Conservation (phyloP, 1,140 invertebrate genomes). For the Antheraea pernyi region DNA sequence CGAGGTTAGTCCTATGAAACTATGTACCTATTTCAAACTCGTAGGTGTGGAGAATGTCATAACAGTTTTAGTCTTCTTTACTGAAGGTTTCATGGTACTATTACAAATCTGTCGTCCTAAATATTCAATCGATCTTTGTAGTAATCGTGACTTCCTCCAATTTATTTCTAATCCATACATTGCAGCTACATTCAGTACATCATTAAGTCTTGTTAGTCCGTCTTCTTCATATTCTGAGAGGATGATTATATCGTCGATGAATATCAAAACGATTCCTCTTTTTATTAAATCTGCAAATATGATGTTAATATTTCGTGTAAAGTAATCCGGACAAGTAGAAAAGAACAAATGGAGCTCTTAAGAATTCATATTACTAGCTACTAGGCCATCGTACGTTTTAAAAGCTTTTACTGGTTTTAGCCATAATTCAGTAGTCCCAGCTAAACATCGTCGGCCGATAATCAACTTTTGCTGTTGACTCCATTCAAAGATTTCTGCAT, state of each 20-base stretch:
- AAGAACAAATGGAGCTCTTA: no score
- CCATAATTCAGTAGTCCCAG: conserved; percentile 3
- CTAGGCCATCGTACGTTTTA: conserved; percentile 1
- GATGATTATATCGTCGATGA: conserved; percentile 26
- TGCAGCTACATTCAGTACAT: conserved; percentile 33
- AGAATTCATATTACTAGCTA: no score
- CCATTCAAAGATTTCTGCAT: conserved; percentile 6
- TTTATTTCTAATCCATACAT: conserved; percentile 52
- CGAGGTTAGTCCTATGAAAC: conserved; percentile 41
- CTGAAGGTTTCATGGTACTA: conserved; percentile 2
- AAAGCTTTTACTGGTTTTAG: not conserved
- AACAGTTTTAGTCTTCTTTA: conserved; percentile 24
- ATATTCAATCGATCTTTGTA: conserved; percentile 29
- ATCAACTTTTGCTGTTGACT: not conserved
- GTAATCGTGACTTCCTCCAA: conserved; percentile 53
- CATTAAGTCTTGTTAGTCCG: conserved; percentile 26
- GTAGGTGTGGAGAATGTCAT: conserved; percentile 32
- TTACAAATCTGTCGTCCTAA: conserved; percentile 2
- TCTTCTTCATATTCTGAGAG: conserved; percentile 23
- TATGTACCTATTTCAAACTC: conserved; percentile 32
- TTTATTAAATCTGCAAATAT: conserved; percentile 21
- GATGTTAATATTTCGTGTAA: conserved; percentile 20
- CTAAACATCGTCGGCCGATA: not conserved
- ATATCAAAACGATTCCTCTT: conserved; percentile 18
- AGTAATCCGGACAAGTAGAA: conserved; percentile 20